These are phyloP conservation scores for Oreortyx pictus DNA, from an alignment of 2,797 vertebrate species.

Conservation along the genomic window DNA sequence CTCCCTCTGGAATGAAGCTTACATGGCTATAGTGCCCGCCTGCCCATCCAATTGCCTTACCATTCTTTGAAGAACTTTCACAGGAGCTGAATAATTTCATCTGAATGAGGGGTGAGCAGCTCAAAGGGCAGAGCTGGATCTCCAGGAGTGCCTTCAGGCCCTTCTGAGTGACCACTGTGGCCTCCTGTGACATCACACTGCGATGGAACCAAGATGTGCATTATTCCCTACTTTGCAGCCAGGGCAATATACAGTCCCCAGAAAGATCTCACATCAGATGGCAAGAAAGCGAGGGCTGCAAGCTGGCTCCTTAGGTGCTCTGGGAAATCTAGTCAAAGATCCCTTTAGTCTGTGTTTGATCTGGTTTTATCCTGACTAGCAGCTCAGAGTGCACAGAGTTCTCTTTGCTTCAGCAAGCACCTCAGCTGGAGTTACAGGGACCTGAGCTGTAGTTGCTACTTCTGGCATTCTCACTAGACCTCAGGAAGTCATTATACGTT, in stretches of 20 bases:
- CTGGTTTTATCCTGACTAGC: neutral
- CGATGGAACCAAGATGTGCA: neutral
- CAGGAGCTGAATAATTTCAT: neutral
- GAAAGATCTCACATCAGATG: neutral
- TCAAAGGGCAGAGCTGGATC: neutral
- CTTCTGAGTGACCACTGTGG: neutral
- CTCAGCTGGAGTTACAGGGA: neutral
- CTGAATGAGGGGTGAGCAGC: neutral
- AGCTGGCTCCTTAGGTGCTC: neutral
- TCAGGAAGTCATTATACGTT: constrained; percentile 22
- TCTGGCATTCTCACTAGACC: constrained; percentile 1
- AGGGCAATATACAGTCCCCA: neutral
- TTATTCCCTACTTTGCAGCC: neutral
- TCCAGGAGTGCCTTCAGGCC: neutral
- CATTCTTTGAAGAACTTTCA: neutral
- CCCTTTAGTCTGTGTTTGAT: neutral
- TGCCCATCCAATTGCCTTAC: neutral
- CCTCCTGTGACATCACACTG: neutral
- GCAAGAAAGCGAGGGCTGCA: neutral
- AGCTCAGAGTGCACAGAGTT: neutral
- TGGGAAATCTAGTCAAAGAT: neutral
- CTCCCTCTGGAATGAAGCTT: neutral
- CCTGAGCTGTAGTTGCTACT: accelerated
- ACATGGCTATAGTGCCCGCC: neutral
- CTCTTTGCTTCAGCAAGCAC: neutral